phyloP scores from a whole-genome alignment of 2,888 invertebrate species.

The Melipona bicolor region DNA sequence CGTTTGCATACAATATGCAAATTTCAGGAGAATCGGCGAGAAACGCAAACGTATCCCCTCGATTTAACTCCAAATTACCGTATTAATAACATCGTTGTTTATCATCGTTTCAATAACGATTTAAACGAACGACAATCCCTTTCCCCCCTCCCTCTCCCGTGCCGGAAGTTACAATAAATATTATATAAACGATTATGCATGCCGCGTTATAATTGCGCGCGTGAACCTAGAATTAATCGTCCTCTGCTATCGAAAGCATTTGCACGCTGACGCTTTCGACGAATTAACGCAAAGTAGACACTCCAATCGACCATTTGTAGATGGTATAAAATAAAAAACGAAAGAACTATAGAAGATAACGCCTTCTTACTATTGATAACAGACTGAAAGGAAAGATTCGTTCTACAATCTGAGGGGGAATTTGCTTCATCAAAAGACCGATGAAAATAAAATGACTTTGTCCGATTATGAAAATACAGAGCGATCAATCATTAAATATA shows the following conservation, averaged over 20 bases:
- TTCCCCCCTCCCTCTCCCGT: background rate
- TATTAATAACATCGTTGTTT: slow-evolving; percentile 15
- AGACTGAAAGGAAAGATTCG: no score
- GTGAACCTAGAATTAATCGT: slow-evolving; percentile 1
- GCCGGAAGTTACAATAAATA: background rate
- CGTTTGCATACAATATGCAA: background rate
- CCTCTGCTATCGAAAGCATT: background rate
- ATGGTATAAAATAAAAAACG: background rate
- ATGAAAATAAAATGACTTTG: no score
- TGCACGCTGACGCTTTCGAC: background rate
- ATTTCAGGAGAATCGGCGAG: background rate
- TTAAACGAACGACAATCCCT: background rate
- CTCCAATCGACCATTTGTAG: background rate
- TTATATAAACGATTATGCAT: slow-evolving; percentile 1
- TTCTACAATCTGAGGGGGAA: no score
- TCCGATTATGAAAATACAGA: no score
- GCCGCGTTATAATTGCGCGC: background rate
- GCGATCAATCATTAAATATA: no score
- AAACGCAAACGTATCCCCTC: background rate
- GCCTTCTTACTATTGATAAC: no score
- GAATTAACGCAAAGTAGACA: background rate
- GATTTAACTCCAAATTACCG: background rate
- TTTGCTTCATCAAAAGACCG: no score
- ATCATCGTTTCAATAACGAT: background rate
- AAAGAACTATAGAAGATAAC: no score